Evolutionary conservation across 2,113 vertebrate genomes (phyloP), one percentile per base, ranked within the genome.

Genomic region (Oceanites oceanicus): DNA sequence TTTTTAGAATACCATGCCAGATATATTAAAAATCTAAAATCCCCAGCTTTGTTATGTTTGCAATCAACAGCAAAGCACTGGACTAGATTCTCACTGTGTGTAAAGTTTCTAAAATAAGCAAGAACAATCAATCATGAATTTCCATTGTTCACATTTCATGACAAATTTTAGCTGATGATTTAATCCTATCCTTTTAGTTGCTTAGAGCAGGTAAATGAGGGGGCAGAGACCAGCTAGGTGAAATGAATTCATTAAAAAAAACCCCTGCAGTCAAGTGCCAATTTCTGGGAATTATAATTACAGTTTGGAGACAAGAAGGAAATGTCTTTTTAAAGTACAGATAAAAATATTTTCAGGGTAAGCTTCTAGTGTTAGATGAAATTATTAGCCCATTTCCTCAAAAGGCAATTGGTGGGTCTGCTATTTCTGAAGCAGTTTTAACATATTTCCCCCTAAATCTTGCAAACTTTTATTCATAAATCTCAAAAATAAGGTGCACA

Each of bases 241-340:
- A 97, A 95, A 88, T 67, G 29, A 95, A 96, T 67, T 53, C 8
- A 76, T 58, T 97, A 70, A 75, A 95, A 86, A 50, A 62, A 93
- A 95, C 86, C 85, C 86, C 85, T 59, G 42, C 30, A 81, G 13
- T 34, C 44, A 96, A 80, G 47, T 88, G 70, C 49, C 91, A 96
- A 23, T 81, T 92, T 94, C 58, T 90, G 40, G 87, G 71, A 95
- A 97, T 90, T 73, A n/a, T 73, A 96, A 95, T 86, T 82, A 13
- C 40, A 59, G 22, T 73, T 88, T 34, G 36, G 14, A 66, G 42
- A 27, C 3, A 49, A 71, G 38, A 88, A 83, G 19, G 63, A 79
- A 93, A 86, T 25, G 11, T 29, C 42, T 95, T 92, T 87, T 58
- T 72, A 58, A 77, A 94, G 61, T 53, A 77, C 17, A 58, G 58